Base-by-base conservation (phyloP, 2,113 vertebrate genomes). In the Tautogolabrus adspersus region DNA sequence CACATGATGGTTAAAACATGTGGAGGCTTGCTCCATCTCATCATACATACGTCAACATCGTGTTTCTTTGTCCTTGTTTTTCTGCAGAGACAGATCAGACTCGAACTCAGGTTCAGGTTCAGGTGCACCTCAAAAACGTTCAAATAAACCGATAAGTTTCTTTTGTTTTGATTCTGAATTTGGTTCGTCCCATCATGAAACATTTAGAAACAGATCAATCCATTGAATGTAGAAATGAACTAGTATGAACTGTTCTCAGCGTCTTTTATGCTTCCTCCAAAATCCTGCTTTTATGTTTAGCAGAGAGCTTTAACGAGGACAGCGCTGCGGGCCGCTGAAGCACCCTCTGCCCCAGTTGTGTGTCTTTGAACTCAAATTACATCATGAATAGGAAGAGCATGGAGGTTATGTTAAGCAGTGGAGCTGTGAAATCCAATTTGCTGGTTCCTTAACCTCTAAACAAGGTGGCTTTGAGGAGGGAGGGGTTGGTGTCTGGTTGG, bases 301-400 rank as follows among this genome's bases (percentile, higher is more conserved):
- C 49, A 30, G 56, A 66, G 3, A 65, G 19, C 66, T 46, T 12
- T 30, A 44, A 65, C 26, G 44, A 71, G 67, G 54, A 44, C 60
- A 3, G 37, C 0, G 56, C 67, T 19, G 21, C 0, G 13, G 67
- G 67, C 34, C 63, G 11, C 11, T 10, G 18, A 58, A 30, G 18
- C 47, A 34, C 10, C 46, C 60, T 42, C 46, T 66, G 65, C 44
- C 59, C 57, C 76, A 57, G 56, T 38, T 38, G 76, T 46, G 60
- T 66, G 55, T 51, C 55, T 75, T 64, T 79, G 57, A 79, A 67
- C 38, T 37, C 68, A 61, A 44, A 72, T 85, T 54, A 71, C 63
- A 82, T 55, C 47, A 55, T 61, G 56, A 80, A 62, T 57, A 74
- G 69, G 49, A 70, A 22, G 44, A 62, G 26, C 40, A 6, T 22